Conservation (phyloP, 1,140 invertebrate genomes). For the Lepidotrigona ventralis region DNA sequence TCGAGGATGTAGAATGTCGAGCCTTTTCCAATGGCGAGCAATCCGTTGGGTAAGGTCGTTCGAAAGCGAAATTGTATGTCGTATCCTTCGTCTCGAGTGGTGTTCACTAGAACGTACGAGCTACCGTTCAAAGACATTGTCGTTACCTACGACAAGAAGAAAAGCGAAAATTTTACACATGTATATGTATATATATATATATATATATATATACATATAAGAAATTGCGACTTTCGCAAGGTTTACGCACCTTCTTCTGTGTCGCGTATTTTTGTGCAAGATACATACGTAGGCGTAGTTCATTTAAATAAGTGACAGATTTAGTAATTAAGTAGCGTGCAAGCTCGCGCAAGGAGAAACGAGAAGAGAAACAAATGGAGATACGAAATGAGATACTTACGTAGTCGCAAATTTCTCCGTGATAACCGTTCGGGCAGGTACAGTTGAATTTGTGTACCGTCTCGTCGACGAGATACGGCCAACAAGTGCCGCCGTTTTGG, state of each 20-base stretch:
- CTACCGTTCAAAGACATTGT: constrained; percentile 91
- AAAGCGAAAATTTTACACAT: constrained; percentile 10
- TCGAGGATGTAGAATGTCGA: constrained; percentile 91
- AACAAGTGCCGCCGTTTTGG: constrained; percentile 91
- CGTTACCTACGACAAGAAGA: constrained; percentile 82
- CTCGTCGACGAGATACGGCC: constrained; percentile 89
- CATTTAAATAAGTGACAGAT: constrained; percentile 9
- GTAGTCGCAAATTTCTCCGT: constrained; percentile 88
- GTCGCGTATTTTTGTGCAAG: constrained; percentile 24
- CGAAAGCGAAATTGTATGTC: constrained; percentile 94
- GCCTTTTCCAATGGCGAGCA: constrained; percentile 92
- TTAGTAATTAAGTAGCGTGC: background rate
- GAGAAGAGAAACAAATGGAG: background rate
- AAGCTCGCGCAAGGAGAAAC: too few species aligned
- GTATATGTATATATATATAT: too few species aligned
- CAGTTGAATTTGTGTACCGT: constrained; percentile 92
- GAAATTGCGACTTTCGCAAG: background rate
- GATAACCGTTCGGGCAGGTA: constrained; percentile 89
- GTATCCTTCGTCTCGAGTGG: constrained; percentile 90
- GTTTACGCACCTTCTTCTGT: constrained; percentile 42
- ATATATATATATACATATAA: too few species aligned
- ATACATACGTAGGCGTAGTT: constrained; percentile 18
- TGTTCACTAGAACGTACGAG: constrained; percentile 89
- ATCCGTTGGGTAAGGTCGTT: constrained; percentile 91
- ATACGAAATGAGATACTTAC: constrained; percentile 74